Base-by-base conservation (phyloP, 2,113 vertebrate species). In the Ammodytes dubius region DNA sequence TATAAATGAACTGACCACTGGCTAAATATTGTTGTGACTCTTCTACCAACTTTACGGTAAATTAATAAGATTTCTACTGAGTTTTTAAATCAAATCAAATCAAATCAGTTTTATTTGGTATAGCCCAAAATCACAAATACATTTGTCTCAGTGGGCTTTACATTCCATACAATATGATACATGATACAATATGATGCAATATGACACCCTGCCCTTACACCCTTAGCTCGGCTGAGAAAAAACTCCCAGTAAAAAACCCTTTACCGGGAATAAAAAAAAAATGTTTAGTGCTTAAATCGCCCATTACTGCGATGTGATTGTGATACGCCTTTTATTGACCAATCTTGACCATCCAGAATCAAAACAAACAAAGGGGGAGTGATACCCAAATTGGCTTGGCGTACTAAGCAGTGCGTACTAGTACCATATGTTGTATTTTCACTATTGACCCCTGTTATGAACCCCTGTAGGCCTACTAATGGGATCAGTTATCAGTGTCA, bases 401-500 rank as follows among this genome's bases (percentile, higher is more conserved):
- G 27, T 0, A 27, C 17, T 52, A 19, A 1, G 15, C 5, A 17
- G 15, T 14, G 1, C 13, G 0, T 19, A 1, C 47, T 37, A 12
- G 13, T 6, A 60, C 8, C 42, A 0, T 52, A 10, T 61, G 50
- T 19, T 9, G 0, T 49, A 65, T 70, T 64, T 1, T 11, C 27
- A 5, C 4, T 8, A 7, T 49, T 74, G 64, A 59, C 47, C 50
- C 46, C 50, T 69, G 6, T 45, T 64, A 59, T 46, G 27, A 19
- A 7, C 17, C 66, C 8, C 47, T 27, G 2, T 27, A 27, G 27
- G 2, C n/a, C n/a, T 27, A 13, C 17, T 79, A 71, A 68, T 64
- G 27, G 27, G 69, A 80, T 82, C 27, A 27, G 27, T 74, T 80
- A 75, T 74, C 75, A 7, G 84, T 86, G 59, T 85, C 75, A 74